phyloP scores from a whole-genome alignment of 2,888 invertebrate genomes.

The Coelinius sp. region DNA sequence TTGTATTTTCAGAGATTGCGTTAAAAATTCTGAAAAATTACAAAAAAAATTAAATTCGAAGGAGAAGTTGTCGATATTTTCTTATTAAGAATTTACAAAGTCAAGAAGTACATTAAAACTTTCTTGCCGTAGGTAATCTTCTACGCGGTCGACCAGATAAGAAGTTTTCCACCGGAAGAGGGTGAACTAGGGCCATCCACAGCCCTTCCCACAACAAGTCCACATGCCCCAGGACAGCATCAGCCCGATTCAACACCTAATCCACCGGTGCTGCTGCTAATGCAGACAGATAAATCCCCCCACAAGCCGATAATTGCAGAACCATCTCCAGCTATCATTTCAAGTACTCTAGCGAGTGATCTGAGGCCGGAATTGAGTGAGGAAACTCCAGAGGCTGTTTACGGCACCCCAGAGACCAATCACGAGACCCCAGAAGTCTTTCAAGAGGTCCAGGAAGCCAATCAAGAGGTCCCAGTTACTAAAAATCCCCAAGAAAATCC shows the following conservation, averaged over 20 bases:
- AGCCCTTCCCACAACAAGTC: slow-evolving; percentile 49
- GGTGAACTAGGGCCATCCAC: slow-evolving; percentile 35
- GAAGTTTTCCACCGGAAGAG: slow-evolving; percentile 54
- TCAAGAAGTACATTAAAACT: not conserved
- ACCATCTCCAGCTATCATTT: slow-evolving; percentile 14
- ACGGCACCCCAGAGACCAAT: slow-evolving; percentile 57
- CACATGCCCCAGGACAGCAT: slow-evolving; percentile 55
- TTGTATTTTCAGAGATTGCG: too few relatives aligned
- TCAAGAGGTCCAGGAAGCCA: slow-evolving; percentile 55
- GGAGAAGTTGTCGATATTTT: not conserved
- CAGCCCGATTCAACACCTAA: slow-evolving; percentile 43
- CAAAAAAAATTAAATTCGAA: not conserved
- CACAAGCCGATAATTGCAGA: slow-evolving; percentile 19
- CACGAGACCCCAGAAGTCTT: slow-evolving; percentile 57
- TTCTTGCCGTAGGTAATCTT: slow-evolving; percentile 60
- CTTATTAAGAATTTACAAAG: not conserved
- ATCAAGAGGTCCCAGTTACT: slow-evolving; percentile 49
- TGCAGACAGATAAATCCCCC: not conserved
- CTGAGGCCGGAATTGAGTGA: slow-evolving; percentile 39
- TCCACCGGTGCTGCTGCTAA: not conserved
- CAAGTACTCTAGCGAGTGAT: slow-evolving; percentile 8
- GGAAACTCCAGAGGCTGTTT: slow-evolving; percentile 46
- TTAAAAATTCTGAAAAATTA: too few relatives aligned
- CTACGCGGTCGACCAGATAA: slow-evolving; percentile 63
- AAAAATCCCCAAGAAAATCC: slow-evolving; percentile 14